A percentile compares a stretch with the other conserved stretches of the same genome.
Conservation (phyloP, 2,888 invertebrate genomes). For the Odontothrips loti region DNA sequence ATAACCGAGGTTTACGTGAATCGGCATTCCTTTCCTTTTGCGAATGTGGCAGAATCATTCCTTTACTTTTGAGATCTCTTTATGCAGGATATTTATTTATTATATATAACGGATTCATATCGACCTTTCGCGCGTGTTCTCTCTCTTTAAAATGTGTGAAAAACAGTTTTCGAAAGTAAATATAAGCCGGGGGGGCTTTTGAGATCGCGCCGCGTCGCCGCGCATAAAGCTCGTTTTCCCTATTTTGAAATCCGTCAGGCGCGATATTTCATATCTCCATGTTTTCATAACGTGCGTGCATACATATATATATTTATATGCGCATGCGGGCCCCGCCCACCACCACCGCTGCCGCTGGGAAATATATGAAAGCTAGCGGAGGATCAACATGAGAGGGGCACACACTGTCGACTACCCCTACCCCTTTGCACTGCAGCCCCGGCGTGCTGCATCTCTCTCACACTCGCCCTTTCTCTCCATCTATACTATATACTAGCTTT, state of each 20-base stretch:
- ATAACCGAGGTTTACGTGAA: too few species aligned
- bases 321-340: not conserved
- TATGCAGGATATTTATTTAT: too few species aligned
- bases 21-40: too few species aligned
- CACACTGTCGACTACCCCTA: not conserved
- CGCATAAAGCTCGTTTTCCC: conserved; percentile 11
- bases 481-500: too few species aligned
- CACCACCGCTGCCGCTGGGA: not conserved
- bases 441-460: too few species aligned
- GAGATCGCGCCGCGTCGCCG: not conserved
- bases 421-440: not conserved
- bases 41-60: too few species aligned
- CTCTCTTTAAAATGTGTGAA: too few species aligned
- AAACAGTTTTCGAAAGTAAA: too few species aligned
- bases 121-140: too few species aligned
- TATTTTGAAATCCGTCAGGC: conserved; percentile 20
- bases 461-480: too few species aligned
- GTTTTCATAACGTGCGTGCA: conserved; percentile 13
- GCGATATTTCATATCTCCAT: conserved; percentile 25
- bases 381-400: conserved; percentile 1
- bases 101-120: too few species aligned
- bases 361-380: conserved; percentile 1
- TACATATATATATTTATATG: conserved; percentile 4
- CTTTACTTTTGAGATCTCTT: too few species aligned
- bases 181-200: not conserved